Conservation (phyloP, 2,888 invertebrate genomes). For the Hartigia nigra region DNA sequence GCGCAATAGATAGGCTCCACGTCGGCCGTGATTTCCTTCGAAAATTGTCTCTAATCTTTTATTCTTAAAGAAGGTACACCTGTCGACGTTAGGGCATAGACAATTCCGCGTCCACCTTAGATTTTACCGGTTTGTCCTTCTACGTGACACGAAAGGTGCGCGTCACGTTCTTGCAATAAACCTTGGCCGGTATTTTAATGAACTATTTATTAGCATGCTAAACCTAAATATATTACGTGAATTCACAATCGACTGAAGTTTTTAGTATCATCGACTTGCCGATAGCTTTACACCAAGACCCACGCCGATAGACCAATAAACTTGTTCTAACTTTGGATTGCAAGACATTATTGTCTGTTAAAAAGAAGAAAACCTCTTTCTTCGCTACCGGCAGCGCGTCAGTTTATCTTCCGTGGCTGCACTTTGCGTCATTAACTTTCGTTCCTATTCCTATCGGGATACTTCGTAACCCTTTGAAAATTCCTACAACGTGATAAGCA, state of each 20-base stretch:
- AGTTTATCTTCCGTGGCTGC: neutral
- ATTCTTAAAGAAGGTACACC: neutral
- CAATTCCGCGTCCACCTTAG: neutral
- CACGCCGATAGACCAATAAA: neutral
- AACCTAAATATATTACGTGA: conserved; percentile 23
- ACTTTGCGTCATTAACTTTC: neutral
- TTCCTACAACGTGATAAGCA: neutral
- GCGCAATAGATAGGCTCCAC: neutral
- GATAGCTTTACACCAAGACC: neutral
- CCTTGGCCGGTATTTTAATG: conserved; percentile 21
- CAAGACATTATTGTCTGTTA: neutral
- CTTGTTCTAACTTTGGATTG: neutral
- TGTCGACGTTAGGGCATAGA: neutral
- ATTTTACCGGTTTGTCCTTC: neutral
- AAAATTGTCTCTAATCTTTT: neutral
- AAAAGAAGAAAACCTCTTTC: neutral
- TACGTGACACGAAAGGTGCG: neutral
- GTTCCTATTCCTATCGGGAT: neutral
- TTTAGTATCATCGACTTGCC: neutral
- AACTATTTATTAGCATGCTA: conserved; percentile 23
- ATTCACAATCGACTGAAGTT: neutral
- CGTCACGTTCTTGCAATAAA: conserved; percentile 20
- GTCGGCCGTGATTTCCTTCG: neutral
- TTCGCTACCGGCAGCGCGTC: neutral
- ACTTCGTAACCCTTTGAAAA: neutral